Conservation (phyloP, 2,113 vertebrate species). For the Plecotus auritus region DNA sequence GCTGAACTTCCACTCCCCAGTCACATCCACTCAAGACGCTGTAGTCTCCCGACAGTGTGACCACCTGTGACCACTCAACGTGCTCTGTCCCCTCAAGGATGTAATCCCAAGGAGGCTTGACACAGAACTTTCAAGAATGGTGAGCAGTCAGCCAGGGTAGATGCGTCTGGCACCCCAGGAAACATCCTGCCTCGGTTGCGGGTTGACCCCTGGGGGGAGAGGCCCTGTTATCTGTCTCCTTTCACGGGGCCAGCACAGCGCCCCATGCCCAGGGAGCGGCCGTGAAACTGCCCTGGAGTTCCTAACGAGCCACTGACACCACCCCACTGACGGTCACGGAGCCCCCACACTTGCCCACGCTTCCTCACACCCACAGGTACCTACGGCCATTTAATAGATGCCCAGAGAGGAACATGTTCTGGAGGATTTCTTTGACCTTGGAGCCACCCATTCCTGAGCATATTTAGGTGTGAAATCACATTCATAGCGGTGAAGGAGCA, state of each 20-base stretch:
- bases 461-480: accelerated
- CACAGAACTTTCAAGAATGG: not conserved
- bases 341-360: not conserved
- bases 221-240: too few species aligned
- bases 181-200: accelerated
- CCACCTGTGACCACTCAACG: too few species aligned
- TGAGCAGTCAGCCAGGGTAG: not conserved
- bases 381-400: accelerated
- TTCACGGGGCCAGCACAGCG: accelerated
- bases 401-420: not conserved
- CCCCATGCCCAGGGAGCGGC: too few species aligned
- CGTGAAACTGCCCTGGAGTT: accelerated
- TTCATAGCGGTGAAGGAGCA: accelerated
- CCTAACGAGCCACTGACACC: not conserved
- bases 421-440: not conserved
- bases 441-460: not conserved
- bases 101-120: accelerated
- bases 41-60: too few species aligned
- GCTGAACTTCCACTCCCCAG: too few species aligned
- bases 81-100: not conserved
- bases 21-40: too few species aligned
- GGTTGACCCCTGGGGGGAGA: accelerated
- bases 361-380: not conserved
- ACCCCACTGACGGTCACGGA: accelerated
- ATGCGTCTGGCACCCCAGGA: accelerated